A percentile compares a stretch with the other conserved stretches of the same genome.
Conservation (phyloP, 2,113 vertebrate genomes). For the Pseudopodoces humilis region DNA sequence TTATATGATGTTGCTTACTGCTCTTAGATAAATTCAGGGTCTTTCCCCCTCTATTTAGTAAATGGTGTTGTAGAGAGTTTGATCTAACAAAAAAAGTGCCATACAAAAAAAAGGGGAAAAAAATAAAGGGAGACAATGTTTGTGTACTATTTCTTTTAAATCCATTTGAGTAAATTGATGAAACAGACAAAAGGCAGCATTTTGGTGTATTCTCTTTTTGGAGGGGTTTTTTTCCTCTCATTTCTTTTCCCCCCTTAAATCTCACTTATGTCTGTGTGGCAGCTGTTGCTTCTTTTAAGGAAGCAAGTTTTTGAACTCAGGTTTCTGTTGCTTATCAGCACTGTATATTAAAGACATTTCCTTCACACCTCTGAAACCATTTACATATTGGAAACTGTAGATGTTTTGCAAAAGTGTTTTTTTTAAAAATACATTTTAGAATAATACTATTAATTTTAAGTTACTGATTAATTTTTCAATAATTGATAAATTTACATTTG, state of each 20-base stretch:
- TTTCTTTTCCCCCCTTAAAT: neutral
- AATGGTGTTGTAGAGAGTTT: neutral
- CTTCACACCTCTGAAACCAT: constrained; percentile 48
- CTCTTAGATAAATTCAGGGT: neutral
- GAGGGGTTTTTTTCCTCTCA: neutral
- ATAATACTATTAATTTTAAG: neutral
- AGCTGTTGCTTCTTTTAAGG: constrained; percentile 60
- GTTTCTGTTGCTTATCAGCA: constrained; percentile 56
- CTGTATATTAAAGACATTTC: constrained; percentile 59
- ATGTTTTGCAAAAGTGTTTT: neutral
- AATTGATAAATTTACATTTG: neutral
- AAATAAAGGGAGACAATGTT: neutral
- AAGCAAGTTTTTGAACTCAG: constrained; percentile 59
- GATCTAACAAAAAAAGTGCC: neutral
- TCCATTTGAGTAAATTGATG: neutral
- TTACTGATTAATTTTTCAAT: neutral
- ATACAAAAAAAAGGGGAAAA: neutral
- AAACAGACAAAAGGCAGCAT: neutral
- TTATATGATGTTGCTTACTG: neutral
- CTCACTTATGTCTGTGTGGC: constrained; percentile 53
- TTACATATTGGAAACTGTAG: constrained; percentile 46
- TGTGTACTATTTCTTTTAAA: neutral
- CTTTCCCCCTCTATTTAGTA: neutral
- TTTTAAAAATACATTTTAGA: neutral
- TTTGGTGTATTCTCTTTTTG: neutral